A percentile compares a stretch with the other conserved stretches of the same genome.
phyloP scores from a whole-genome alignment of 2,888 invertebrate genomes.

The Eucera pruinosa region DNA sequence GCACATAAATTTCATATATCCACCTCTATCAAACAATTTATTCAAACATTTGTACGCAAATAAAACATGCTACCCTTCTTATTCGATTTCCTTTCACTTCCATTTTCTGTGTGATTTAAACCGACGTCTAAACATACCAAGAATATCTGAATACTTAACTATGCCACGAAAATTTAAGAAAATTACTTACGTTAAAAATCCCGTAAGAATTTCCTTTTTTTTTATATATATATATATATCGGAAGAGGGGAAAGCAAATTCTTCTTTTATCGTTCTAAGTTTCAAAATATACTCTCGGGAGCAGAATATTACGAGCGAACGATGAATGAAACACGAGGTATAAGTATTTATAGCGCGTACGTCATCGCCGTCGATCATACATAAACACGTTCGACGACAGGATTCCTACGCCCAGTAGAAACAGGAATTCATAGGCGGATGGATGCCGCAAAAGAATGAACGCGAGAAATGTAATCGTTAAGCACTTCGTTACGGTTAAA shows the following conservation, averaged over 20 bases:
- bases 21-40: not conserved
- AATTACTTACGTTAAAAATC: not conserved
- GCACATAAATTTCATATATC: not conserved
- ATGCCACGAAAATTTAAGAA: not conserved
- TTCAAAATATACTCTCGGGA: not conserved
- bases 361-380: conserved; percentile 19
- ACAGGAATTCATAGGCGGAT: not conserved
- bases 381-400: conserved; percentile 11
- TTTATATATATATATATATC: too few relatives aligned
- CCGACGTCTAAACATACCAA: not conserved
- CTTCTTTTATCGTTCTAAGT: not conserved
- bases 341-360: conserved; percentile 18
- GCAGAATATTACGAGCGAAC: not conserved
- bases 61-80: not conserved
- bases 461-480: conserved; percentile 17
- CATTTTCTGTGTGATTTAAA: not conserved
- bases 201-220: too few relatives aligned
- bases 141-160: not conserved
- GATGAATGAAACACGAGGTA: conserved; percentile 19
- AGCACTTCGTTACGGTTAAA: conserved; percentile 19
- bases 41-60: not conserved
- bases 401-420: conserved; percentile 18
- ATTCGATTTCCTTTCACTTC: not conserved
- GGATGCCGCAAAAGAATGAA: conserved; percentile 1
- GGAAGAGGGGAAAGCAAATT: not conserved